A percentile compares a stretch with the other conserved stretches of the same genome.
Evolutionary conservation across 2,797 vertebrate genomes (phyloP).

Genomic region (Sebastiscus tertius): DNA sequence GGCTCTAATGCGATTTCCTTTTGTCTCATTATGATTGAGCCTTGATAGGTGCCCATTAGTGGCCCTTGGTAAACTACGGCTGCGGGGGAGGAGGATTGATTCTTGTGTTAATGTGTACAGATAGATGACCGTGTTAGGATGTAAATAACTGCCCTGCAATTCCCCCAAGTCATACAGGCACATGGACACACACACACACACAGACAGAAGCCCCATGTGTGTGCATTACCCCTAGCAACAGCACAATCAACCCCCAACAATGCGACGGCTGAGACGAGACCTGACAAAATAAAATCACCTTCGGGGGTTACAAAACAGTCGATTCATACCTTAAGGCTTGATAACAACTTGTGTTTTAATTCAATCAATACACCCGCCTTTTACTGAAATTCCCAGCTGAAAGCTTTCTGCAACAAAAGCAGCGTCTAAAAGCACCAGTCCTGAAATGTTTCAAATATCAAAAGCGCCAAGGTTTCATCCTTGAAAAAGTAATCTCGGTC

Average conservation of each 20-base stretch:
- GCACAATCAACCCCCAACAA: conserved; percentile 65
- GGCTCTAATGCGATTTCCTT: conserved; percentile 75
- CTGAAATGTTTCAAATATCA: conserved; percentile 11
- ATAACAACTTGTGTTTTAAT: conserved; percentile 2
- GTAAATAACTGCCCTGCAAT: conserved; percentile 66
- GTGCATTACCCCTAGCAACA: conserved; percentile 64
- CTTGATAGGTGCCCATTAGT: conserved; percentile 78
- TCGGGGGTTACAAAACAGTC: not conserved
- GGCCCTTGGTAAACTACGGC: conserved; percentile 69
- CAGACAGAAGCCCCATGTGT: conserved; percentile 26
- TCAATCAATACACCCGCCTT: not conserved
- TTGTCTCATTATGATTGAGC: conserved; percentile 80
- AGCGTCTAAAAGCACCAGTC: not conserved
- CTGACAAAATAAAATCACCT: conserved; percentile 21
- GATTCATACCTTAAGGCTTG: conserved; percentile 1
- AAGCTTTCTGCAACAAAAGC: conserved; percentile 13
- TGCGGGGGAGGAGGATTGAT: conserved; percentile 78
- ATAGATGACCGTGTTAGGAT: conserved; percentile 65
- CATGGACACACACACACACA: conserved; percentile 16
- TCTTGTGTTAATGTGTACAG: conserved; percentile 73
- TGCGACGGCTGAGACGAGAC: conserved; percentile 19
- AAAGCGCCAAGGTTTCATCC: conserved; percentile 30
- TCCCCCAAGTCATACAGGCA: conserved; percentile 19
- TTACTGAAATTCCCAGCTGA: not conserved
- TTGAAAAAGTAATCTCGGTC: conserved; percentile 26